phyloP scores from a whole-genome alignment of 2,797 vertebrate genomes.

The Hydrophis major region DNA sequence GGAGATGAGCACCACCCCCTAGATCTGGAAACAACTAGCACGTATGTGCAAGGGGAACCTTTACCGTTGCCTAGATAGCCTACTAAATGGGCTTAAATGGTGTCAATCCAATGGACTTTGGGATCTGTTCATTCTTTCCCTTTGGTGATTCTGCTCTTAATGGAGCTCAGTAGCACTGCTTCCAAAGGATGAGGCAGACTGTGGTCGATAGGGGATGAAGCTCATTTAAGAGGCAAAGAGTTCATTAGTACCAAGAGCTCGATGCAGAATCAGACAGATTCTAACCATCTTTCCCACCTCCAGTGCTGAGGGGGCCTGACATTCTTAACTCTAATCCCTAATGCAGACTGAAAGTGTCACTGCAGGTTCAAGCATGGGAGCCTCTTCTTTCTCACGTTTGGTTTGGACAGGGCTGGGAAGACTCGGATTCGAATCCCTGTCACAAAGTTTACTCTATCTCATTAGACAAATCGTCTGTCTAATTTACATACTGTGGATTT shows the following conservation, averaged over 20 bases:
- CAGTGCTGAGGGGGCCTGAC: not conserved
- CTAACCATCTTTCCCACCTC: not conserved
- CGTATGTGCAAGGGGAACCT: too few relatives aligned
- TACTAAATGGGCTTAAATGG: not conserved
- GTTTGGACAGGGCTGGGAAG: not conserved
- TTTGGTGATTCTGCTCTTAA: not conserved
- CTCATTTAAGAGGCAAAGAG: not conserved
- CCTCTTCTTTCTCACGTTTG: not conserved
- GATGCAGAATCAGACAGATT: too few relatives aligned
- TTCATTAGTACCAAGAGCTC: too few relatives aligned
- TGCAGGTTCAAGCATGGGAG: not conserved
- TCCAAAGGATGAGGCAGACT: not conserved
- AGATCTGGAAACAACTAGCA: too few relatives aligned
- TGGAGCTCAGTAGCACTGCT: not conserved
- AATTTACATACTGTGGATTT: not conserved
- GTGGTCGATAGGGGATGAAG: not conserved
- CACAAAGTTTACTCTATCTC: not conserved
- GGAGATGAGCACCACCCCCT: too few relatives aligned
- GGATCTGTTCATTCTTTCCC: not conserved
- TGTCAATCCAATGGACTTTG: not conserved
- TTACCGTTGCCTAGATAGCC: not conserved
- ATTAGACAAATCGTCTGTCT: not conserved
- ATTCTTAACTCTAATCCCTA: not conserved
- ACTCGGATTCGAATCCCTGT: not conserved
- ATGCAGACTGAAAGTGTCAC: not conserved